phyloP scores from a whole-genome alignment of 2,888 invertebrate genomes.

The Aethes cnicana region DNA sequence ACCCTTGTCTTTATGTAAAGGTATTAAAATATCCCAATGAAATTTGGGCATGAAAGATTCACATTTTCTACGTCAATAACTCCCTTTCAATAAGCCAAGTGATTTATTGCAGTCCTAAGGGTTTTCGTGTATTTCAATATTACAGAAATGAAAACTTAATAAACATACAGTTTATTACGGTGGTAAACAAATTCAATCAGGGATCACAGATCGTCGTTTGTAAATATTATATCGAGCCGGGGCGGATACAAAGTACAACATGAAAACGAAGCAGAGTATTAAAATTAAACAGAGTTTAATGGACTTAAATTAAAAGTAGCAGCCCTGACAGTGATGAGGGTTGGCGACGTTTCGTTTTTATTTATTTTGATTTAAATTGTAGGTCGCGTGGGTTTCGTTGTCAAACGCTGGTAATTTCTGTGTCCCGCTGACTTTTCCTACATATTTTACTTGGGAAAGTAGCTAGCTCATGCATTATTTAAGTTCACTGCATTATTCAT shows the following conservation, averaged over 20 bases:
- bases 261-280: slow-evolving; percentile 22
- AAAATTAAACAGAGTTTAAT: slow-evolving; percentile 45
- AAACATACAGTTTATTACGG: slow-evolving; percentile 12
- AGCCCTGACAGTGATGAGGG: slow-evolving; percentile 60
- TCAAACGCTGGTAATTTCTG: slow-evolving; percentile 31
- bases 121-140: not conserved
- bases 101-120: not conserved
- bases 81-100: not conserved
- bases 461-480: slow-evolving; percentile 31
- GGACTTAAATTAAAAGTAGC: slow-evolving; percentile 62
- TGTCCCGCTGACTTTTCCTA: slow-evolving; percentile 29
- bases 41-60: slow-evolving; percentile 13
- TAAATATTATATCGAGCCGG: slow-evolving; percentile 13
- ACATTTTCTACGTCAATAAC: slow-evolving; percentile 1
- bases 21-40: slow-evolving; percentile 20
- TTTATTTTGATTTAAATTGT: slow-evolving; percentile 44
- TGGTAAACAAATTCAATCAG: slow-evolving; percentile 13
- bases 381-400: slow-evolving; percentile 22
- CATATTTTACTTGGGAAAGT: slow-evolving; percentile 30
- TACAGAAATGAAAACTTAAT: not conserved
- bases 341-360: slow-evolving; percentile 40
- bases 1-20: slow-evolving; percentile 22
- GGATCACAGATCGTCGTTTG: slow-evolving; percentile 14
- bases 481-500: slow-evolving; percentile 52
- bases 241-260: slow-evolving; percentile 5